Evolutionary conservation across 2,888 invertebrate genomes (phyloP), one percentile per base, ranked within the genome.

Genomic region (Ennomos erosarius): DNA sequence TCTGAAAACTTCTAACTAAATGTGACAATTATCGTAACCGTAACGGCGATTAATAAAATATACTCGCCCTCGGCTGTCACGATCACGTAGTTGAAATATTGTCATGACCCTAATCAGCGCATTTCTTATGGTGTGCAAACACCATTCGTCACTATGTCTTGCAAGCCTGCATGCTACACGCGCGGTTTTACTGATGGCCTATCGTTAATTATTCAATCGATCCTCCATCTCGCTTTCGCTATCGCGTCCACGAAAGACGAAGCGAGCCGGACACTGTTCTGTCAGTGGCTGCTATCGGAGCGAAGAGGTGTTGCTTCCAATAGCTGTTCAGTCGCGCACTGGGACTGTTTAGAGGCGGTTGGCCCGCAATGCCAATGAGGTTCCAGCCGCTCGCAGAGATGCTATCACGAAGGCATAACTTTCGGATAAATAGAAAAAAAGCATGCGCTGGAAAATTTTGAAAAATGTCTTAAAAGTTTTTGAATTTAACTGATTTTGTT

Each of bases 351-450:
- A 71, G 59, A 72, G 76, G 81, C 84, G 89, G 90, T 79, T 74
- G 88, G 76, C 84, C 82, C 88, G 90, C 88, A 78, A 88, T 90
- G 88, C 80, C 79, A 78, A 74, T 78, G 74, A 85, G 84, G 79
- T 82, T 79, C 74, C 83, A 79, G 77, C 84, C 84, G 79, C 82
- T 87, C 77, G 85, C 88, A 88, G 85, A 89, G 85, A 89, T 90
- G 89, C 89, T 90, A 75, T 87, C 86, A 78, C 88, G 88, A 63
- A 84, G 89, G 79, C 90, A 89, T 74, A 88, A 89, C 86, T 91
- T 90, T 78, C 85, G 90, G 85, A 91, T 88, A 91, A 90, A 70
- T 73, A 78, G 73, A 76, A 74, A 64, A 79, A 80, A 68, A 78
- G 76, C 62, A 79, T 84, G 73, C 82, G 79, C 79, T 83, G 77